phyloP scores from a whole-genome alignment of 2,888 invertebrate species.

The Microctonus brassicae region DNA sequence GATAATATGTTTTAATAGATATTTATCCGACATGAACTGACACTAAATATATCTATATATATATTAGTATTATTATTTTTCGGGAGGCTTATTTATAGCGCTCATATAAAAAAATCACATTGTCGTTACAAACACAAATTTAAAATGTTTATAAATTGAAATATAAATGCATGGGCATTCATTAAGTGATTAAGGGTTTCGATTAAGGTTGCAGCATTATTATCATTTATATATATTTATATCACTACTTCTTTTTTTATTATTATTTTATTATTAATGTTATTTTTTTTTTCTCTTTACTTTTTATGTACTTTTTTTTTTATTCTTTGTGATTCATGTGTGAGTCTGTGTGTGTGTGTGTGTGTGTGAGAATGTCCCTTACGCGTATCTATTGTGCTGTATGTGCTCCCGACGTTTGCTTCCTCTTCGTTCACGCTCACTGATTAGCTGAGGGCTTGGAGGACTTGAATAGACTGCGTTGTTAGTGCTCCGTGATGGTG shows the following conservation, averaged over 20 bases:
- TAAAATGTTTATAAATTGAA: background rate
- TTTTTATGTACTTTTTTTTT: conserved; percentile 21
- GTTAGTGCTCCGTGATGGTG: conserved; percentile 64
- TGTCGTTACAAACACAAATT: background rate
- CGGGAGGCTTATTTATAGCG: background rate
- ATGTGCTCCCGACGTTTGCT: conserved; percentile 68
- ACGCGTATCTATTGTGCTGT: conserved; percentile 66
- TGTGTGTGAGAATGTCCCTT: conserved; percentile 49
- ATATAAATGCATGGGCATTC: background rate
- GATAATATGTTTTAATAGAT: conserved; percentile 17
- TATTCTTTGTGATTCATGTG: no score
- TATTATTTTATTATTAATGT: no score
- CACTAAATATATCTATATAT: conserved; percentile 14
- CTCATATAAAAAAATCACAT: conserved; percentile 7
- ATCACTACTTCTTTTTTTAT: conserved; percentile 1
- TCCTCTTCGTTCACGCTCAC: conserved; percentile 64
- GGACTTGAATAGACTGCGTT: conserved; percentile 68
- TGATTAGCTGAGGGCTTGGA: conserved; percentile 66
- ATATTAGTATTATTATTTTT: background rate
- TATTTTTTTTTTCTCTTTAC: conserved; percentile 13
- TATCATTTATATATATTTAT: background rate
- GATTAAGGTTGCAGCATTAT: conserved; percentile 29
- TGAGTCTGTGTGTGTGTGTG: no score
- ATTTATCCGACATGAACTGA: conserved; percentile 32
- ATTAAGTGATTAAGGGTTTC: conserved; percentile 20